Conservation (phyloP, 2,888 invertebrate species). For the Drosophila prostipennis region DNA sequence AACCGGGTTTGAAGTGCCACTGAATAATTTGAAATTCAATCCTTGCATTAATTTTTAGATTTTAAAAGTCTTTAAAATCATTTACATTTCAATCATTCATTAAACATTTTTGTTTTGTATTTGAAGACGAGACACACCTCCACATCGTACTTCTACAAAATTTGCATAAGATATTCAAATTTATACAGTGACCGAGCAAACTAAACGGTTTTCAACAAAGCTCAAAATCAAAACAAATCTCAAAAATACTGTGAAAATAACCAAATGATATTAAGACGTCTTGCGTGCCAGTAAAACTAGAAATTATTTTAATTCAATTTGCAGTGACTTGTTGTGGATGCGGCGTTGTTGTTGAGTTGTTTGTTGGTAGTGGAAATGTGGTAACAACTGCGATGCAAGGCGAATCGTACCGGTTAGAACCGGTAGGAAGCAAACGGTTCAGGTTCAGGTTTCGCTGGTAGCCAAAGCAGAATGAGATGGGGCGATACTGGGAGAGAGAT, state of each 20-base stretch:
- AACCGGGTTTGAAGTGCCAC: too few species aligned
- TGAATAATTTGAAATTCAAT: not conserved
- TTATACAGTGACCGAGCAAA: slow-evolving; percentile 32
- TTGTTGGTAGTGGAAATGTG: slow-evolving; percentile 32
- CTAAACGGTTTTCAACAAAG: slow-evolving; percentile 40
- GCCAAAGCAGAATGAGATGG: slow-evolving; percentile 1
- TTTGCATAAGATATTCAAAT: slow-evolving; percentile 14
- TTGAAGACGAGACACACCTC: not conserved
- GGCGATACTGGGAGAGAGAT: slow-evolving; percentile 6
- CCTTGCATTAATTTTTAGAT: too few species aligned
- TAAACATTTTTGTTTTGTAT: slow-evolving; percentile 6
- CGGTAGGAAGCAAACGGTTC: slow-evolving; percentile 53
- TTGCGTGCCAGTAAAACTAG: slow-evolving; percentile 36
- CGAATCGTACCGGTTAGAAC: slow-evolving; percentile 63
- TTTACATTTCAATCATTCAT: not conserved
- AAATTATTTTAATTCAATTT: slow-evolving; percentile 61
- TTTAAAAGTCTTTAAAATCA: not conserved
- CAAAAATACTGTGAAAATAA: slow-evolving; percentile 12
- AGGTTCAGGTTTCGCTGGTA: slow-evolving; percentile 41
- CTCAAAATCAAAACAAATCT: slow-evolving; percentile 49
- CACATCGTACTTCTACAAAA: not conserved
- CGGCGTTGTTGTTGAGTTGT: slow-evolving; percentile 15
- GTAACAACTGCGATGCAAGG: slow-evolving; percentile 39
- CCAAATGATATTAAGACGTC: slow-evolving; percentile 5
- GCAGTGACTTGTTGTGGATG: slow-evolving; percentile 32